Base-by-base conservation (phyloP, 2,113 vertebrate species). In the Pachyramphus minor region DNA sequence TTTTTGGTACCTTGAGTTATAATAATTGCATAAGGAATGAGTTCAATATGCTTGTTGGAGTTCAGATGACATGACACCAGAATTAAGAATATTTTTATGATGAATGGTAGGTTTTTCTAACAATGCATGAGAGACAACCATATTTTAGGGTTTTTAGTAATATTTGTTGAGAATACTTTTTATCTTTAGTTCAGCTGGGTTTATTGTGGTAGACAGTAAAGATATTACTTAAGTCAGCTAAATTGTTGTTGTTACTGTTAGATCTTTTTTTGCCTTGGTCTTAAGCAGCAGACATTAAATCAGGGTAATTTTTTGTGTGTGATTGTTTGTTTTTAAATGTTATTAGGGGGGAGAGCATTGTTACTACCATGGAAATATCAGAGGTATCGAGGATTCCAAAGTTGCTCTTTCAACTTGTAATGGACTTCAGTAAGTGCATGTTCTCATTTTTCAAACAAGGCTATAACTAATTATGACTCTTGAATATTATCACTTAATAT, bases 311-410 rank as follows among this genome's bases (percentile, higher is more conserved):
- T 52, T 75, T 9, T 44, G 8, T 68, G 37, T 92, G 47, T 81
- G 15, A 49, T 22, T 63, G 35, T 25, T 74, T 64, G 95, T 93
- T 96, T 95, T 96, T 95, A 94, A 84, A 95, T 73, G 45, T 35
- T 86, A 66, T 66, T 79, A 99, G 99, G 99, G 99, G 24, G 99
- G 99, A 94, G 99, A 99, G 69, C 99, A 99, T 96, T 99, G 99
- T 95, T 99, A 99, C 96, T 99, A 99, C 95, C 99, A 99, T 8
- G 99, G 99, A 69, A 98, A 97, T 96, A 98, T 99, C 98, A 98
- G 99, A 98, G 98, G 98, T 33, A 96, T 98, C 77, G 95, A 98
- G 73, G 93, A 98, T 76, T 99, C 99, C 90, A 98, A 83, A 74
- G 99, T 97, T 83, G 99, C 99, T 84, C 96, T 99, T 96, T 99